A percentile compares a stretch with the other conserved stretches of the same genome.
Conservation (phyloP, 1,140 invertebrate genomes). For the Drosophila leontia region DNA sequence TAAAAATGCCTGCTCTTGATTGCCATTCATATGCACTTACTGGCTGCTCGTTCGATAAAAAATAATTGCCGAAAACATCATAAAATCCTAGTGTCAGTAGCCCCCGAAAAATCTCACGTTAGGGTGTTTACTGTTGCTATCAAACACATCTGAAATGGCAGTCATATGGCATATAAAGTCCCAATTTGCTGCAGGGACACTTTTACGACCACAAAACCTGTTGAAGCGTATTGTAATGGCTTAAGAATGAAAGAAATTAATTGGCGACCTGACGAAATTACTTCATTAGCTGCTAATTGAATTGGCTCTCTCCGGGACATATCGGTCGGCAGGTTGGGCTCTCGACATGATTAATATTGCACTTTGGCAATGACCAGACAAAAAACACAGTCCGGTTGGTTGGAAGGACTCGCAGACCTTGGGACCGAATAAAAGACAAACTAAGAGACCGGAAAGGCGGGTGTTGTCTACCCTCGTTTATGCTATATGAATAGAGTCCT, state of each 20-base stretch:
- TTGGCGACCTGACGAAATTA: constrained; percentile 52
- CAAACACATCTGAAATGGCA: constrained; percentile 39
- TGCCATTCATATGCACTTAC: constrained; percentile 28
- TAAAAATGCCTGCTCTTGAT: constrained; percentile 7
- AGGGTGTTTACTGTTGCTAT: constrained; percentile 47
- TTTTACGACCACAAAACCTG: constrained; percentile 61
- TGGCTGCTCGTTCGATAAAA: constrained; percentile 52
- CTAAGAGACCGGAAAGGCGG: constrained; percentile 15
- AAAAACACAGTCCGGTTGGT: constrained; percentile 1
- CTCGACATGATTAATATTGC: constrained; percentile 48
- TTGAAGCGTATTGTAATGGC: constrained; percentile 49
- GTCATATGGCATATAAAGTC: constrained; percentile 27
- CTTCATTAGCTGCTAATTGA: constrained; percentile 71
- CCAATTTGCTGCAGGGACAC: constrained; percentile 51
- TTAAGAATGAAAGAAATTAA: constrained; percentile 49
- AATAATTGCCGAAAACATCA: constrained; percentile 53
- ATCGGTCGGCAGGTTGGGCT: constrained; percentile 6
- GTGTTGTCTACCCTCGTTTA: constrained; percentile 49
- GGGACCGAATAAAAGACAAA: constrained; percentile 4
- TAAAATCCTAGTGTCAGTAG: constrained; percentile 47
- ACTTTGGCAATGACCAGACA: constrained; percentile 32
- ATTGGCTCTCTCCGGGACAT: constrained; percentile 36
- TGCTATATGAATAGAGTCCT: constrained; percentile 58
- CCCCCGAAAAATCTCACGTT: constrained; percentile 16
- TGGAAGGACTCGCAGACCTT: constrained; percentile 1